Evolutionary conservation across 1,140 invertebrate species (phyloP), one percentile per base, ranked within the genome.

Genomic region (Aleiodes sp.): DNA sequence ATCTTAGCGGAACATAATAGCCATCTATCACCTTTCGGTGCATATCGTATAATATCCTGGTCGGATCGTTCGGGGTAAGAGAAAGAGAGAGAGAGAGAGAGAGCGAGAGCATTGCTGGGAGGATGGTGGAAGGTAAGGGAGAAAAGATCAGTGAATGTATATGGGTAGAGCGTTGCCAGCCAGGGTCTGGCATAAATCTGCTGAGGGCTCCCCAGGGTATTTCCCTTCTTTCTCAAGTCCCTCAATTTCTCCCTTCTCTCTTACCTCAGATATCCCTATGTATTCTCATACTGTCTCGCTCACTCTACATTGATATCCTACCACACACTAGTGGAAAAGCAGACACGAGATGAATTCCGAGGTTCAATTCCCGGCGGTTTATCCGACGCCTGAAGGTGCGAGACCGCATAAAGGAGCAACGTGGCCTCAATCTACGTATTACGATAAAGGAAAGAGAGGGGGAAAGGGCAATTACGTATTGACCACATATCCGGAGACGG

Each of bases 161-260:
- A 64, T 33, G 73, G 73, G 72, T 65, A 41, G 65, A 74, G 72
- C 65, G 74, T 77, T 80, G 78, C 75, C 78, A 81, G 72, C 79
- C 75, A 77, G 74, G 77, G 76, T 75, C n/a, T 73, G 76, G 75
- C 78, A 85, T 84, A 84, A 85, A 85, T 84, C 83, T 82, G 81
- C 82, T 77, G 82, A 83, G 77, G 78, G 79, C 76, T 84, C 84
- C 82, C 82, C 65, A 64, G 82, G 77, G 84, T 80, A 78, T 84
- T 80, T 83, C 80, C 77, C 78, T 80, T 78, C 76, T 80, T 80
- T 78, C 74, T 75, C 39, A 70, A 33, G 31, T 33, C 52, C 70
- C 57, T 56, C 68, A 39, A 71, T 72, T 56, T 68, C 70, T 71
- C 64, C 69, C 69, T 63, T 39, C 65, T 26, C 39, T 65, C 68